Evolutionary conservation across 2,888 invertebrate species (phyloP), one percentile per base, ranked within the genome.

Genomic region (Nycteola revayana): DNA sequence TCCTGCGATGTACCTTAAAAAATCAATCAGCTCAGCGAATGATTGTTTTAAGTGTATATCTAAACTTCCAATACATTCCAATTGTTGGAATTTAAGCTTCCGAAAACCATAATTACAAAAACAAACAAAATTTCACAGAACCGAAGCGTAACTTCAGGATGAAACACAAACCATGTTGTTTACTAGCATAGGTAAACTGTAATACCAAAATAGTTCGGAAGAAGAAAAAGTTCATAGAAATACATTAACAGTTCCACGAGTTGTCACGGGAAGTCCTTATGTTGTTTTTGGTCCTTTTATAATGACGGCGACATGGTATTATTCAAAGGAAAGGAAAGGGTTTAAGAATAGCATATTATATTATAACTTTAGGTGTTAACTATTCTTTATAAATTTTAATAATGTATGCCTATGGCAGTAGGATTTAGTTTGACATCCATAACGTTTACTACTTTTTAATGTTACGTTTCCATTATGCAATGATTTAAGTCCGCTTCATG

Each of bases 281-380:
- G 28, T 27, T 31, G 32, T 41, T 54, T 57, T 52, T 41, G 27
- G 23, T 54, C 49, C 55, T 45, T 47, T 46, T 54, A 54, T 37
- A 49, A 49, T 27, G 27, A 38, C 34, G 51, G 49, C 28, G 28
- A 38, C 14, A 10, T 25, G 18, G 28, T 35, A 47, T 49, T 42
- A n/a, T n/a, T 54, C 44, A 57, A 51, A 47, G 49, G 54, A 51
- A 47, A 47, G 49, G 54, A 51, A 47, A 44, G 28, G 35, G 35
- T 28, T 18, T 32, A 25, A 31, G 21, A 32, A 36, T 39, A 25
- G 45, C 44, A 42, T 45, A 48, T 54, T 25, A 42, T 46, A 42
- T 42, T 35, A 35, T 39, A 47, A 21, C 5, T 48, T 51, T 38
- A 31, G 9, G 32, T 36, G 28, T 14, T 3, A 14, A 14, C 14